A percentile compares a stretch with the other conserved stretches of the same genome.
Evolutionary conservation across 2,888 invertebrate species (phyloP).

Genomic region (Meteorus colon): DNA sequence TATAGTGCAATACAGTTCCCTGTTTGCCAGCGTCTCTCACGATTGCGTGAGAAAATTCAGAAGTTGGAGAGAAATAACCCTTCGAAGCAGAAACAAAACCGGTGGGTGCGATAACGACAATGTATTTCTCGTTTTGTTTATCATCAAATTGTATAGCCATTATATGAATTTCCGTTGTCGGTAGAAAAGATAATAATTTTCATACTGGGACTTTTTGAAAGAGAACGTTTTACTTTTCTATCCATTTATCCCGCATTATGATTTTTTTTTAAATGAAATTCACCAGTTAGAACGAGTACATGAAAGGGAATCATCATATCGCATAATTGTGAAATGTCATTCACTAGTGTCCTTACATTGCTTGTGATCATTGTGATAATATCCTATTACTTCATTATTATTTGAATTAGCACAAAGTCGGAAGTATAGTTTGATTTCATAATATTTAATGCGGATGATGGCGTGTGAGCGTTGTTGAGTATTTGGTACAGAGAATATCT

Average conservation of each 20-base stretch:
- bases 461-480: too few species aligned
- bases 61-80: not conserved
- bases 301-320: too few species aligned
- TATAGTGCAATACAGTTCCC: constrained; percentile 5
- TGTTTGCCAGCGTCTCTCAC: constrained; percentile 26
- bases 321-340: not conserved
- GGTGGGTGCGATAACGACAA: not conserved
- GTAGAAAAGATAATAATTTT: too few species aligned
- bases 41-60: constrained; percentile 36
- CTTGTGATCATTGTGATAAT: not conserved
- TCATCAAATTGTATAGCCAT: too few species aligned
- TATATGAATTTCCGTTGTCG: too few species aligned
- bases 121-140: not conserved
- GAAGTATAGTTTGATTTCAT: constrained; percentile 9
- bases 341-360: not conserved
- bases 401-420: constrained; percentile 16
- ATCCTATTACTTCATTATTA: constrained; percentile 24
- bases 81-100: not conserved
- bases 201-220: too few species aligned
- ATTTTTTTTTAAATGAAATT: too few species aligned
- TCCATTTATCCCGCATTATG: too few species aligned
- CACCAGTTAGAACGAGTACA: too few species aligned
- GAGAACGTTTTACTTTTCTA: too few species aligned
- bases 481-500: constrained; percentile 23
- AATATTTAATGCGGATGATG: not conserved